Evolutionary conservation across 23 tunicate genomes (phyloP), one percentile per base, ranked within the genome.

Genomic region (Halocynthia aurantium): DNA sequence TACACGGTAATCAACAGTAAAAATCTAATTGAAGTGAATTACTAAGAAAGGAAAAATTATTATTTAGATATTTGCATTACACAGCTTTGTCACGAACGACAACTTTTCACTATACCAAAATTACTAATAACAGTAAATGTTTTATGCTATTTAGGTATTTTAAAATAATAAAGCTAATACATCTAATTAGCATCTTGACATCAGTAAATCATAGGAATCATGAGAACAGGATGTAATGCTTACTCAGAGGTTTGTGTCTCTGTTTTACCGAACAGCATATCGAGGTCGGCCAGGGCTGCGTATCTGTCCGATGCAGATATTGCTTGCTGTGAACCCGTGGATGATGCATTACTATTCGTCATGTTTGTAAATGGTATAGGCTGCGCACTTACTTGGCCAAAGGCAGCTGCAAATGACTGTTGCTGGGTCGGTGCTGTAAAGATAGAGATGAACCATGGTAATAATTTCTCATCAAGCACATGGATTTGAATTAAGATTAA

Each of bases 221-320:
- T 31, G 44, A 31, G 64, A 60, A 18, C 18, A 60, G 18, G 17
- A 15, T 60, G 17, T 60, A 15, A n/a, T 18, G 18, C 64, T 15
- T 60, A 60, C 64, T 60, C 18, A 18, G 17, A 15, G 18, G 19
- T 19, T 5, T 40, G 11, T 11, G 21, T 67, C 12, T 67, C 72
- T 12, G 72, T 67, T 10, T 67, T 67, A 67, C 31, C 31, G 19
- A 15, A 74, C 10, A 22, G 50, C 62, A 52, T 20, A 54, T 74
- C 78, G 12, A 92, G 72, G 55, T 86, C 92, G 44, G 78, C 83
- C 6, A 92, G 86, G 20, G 90, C 98, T 17, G 98, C 92, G 75
- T 92, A 92, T 70, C 83, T 92, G 58, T 92, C 92, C 8, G 82
- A n/a, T 31, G 85, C 64, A 20, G 55, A 55, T 9, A 80, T 73